Evolutionary conservation across 1,140 invertebrate species (phyloP), one percentile per base, ranked within the genome.

Genomic region (Microplitis demolitor): DNA sequence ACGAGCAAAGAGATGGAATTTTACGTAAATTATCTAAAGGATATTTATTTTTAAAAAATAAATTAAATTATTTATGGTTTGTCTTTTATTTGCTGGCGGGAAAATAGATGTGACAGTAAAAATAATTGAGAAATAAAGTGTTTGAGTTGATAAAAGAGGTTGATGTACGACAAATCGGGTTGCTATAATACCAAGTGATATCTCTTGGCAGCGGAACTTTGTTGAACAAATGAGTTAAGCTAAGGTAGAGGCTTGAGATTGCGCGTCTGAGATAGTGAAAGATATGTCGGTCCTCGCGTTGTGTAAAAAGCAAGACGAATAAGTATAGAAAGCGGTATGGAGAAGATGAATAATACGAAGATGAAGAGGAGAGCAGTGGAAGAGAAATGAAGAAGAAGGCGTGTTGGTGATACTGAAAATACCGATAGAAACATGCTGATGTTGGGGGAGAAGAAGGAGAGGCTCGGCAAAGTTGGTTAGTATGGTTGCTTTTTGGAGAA

Each of bases 211-310:
- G 11, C 34, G 54, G 37, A 77, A 78, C 69, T 73, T 72, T 73
- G 60, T 39, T 71, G 75, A 76, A 77, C 73, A 80, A 81, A 80
- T 77, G 80, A 78, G 78, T 24, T 11, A 31, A 16, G 35, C 9
- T 24, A 24, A 24, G 24, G 24, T 24, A 24, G 24, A 24, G 24
- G 24, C 24, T 61, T 8, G 66, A 51, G 54, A 70, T 66, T 69
- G 70, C 67, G 76, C 66, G 62, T 73, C 68, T 70, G 60, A 77
- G 77, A 79, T 79, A 78, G 76, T 66, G 56, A 66, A 53, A 79
- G 78, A 79, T 80, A 81, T 79, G 77, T 78, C 75, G 74, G 39
- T 45, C 11, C 11, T 45, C 6, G 39, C 75, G 71, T 73, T 74
- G 76, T 24, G 39, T 45, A 11, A 45, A 45, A 45, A 45, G 39